Evolutionary conservation across 2,888 invertebrate species (phyloP).

Genomic region (Troides helena): DNA sequence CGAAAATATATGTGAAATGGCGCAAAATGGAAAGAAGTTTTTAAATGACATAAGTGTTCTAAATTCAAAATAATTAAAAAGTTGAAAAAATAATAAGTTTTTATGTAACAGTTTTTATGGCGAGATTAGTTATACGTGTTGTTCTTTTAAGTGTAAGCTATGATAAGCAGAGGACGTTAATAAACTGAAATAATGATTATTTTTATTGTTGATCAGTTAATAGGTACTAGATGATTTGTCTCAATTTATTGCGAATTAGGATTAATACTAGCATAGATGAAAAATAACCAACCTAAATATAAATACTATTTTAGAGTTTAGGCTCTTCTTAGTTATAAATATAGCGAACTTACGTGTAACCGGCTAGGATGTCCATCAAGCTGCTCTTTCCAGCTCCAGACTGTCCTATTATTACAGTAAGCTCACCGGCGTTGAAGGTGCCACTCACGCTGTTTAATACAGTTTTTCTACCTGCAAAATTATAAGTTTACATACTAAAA

Average conservation of each 20-base stretch:
- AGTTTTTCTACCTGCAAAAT: conserved; percentile 77
- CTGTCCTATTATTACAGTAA: conserved; percentile 93
- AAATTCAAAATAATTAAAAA: too few relatives aligned
- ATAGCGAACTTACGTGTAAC: conserved; percentile 87
- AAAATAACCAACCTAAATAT: background rate
- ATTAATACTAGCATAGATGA: background rate
- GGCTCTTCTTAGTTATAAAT: background rate
- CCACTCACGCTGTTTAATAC: conserved; percentile 83
- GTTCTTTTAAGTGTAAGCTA: too few relatives aligned
- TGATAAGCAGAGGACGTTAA: too few relatives aligned
- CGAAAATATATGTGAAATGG: too few relatives aligned
- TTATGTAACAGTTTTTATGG: too few relatives aligned
- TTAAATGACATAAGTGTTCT: too few relatives aligned
- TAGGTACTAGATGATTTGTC: background rate
- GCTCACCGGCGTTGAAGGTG: conserved; percentile 85
- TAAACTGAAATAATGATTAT: too few relatives aligned
- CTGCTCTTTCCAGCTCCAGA: conserved; percentile 94
- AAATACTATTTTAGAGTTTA: background rate
- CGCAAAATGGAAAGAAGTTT: too few relatives aligned
- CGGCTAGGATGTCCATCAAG: conserved; percentile 92
- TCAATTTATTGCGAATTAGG: background rate
- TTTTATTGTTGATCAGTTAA: background rate
- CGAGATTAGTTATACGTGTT: too few relatives aligned
- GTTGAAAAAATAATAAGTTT: too few relatives aligned
- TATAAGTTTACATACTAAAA: background rate